Evolutionary conservation across 2,113 vertebrate genomes (phyloP).

Genomic region (Dissostichus mawsoni): DNA sequence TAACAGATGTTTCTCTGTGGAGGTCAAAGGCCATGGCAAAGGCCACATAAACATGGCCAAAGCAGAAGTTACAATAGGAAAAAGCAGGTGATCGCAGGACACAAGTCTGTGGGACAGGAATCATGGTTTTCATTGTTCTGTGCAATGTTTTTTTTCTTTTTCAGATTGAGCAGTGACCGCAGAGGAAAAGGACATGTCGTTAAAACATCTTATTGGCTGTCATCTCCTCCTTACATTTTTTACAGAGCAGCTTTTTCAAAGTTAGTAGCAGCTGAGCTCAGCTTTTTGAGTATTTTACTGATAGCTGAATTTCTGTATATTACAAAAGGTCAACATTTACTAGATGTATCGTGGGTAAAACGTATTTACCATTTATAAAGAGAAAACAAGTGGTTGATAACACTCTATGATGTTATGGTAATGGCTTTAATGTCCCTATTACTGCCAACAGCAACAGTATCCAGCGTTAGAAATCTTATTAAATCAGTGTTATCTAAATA

Average conservation of each 20-base stretch:
- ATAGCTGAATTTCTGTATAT: not conserved
- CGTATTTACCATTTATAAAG: not conserved
- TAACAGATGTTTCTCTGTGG: slow-evolving; percentile 75
- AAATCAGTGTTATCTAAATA: not conserved
- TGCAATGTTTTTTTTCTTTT: slow-evolving; percentile 39
- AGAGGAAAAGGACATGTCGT: not conserved
- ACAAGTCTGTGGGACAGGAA: slow-evolving; percentile 47
- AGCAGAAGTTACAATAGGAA: slow-evolving; percentile 62
- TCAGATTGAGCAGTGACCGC: slow-evolving; percentile 38
- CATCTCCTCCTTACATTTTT: not conserved
- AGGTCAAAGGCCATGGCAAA: slow-evolving; percentile 67
- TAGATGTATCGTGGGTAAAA: no score
- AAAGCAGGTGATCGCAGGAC: slow-evolving; percentile 68
- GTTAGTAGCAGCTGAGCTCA: slow-evolving; percentile 11
- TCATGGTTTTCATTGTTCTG: slow-evolving; percentile 37
- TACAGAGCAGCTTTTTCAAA: slow-evolving; percentile 24
- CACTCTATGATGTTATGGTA: not conserved
- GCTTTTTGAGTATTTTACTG: slow-evolving; percentile 1
- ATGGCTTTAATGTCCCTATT: not conserved
- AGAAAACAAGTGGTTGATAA: not conserved
- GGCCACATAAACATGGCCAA: slow-evolving; percentile 66
- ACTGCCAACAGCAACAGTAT: no score
- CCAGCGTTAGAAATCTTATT: no score
- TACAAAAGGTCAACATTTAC: not conserved
- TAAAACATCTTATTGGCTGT: not conserved